These are phyloP conservation scores for Catocala nupta DNA, from an alignment of 2,888 invertebrate species.

Conservation along the genomic window DNA sequence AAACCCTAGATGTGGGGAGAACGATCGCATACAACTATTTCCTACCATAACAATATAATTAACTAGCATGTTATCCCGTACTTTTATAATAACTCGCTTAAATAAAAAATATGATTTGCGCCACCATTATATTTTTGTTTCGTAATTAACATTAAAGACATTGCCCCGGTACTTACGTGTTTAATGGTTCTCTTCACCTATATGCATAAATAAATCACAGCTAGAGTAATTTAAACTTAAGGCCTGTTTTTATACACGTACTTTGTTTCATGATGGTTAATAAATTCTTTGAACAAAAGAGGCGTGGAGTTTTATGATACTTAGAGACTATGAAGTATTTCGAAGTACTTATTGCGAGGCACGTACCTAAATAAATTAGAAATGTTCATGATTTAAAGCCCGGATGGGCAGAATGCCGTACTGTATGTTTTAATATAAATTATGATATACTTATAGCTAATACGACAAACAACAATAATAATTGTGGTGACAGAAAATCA, in stretches of 20 bases:
- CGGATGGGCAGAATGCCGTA: too few relatives aligned
- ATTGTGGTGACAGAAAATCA: too few relatives aligned
- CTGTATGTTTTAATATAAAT: too few relatives aligned
- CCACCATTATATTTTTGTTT: constrained; percentile 2
- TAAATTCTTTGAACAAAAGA: too few relatives aligned
- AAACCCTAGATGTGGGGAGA: constrained; percentile 10
- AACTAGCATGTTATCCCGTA: constrained; percentile 5
- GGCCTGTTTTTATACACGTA: too few relatives aligned
- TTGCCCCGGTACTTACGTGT: constrained; percentile 5
- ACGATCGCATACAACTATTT: neutral
- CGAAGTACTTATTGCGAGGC: too few relatives aligned
- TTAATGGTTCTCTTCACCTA: constrained; percentile 10
- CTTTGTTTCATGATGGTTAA: neutral
- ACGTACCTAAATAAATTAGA: too few relatives aligned
- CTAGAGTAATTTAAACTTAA: neutral
- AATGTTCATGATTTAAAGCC: too few relatives aligned
- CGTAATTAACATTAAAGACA: constrained; percentile 8
- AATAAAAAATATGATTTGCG: constrained; percentile 11
- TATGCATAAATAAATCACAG: constrained; percentile 11
- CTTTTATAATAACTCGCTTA: constrained; percentile 2
- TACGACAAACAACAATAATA: too few relatives aligned
- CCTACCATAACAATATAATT: constrained; percentile 18
- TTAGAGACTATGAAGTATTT: too few relatives aligned
- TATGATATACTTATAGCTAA: too few relatives aligned
- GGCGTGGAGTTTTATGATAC: too few relatives aligned